Base-by-base conservation (phyloP, 2,113 vertebrate species). In the Semnornis frantzii region DNA sequence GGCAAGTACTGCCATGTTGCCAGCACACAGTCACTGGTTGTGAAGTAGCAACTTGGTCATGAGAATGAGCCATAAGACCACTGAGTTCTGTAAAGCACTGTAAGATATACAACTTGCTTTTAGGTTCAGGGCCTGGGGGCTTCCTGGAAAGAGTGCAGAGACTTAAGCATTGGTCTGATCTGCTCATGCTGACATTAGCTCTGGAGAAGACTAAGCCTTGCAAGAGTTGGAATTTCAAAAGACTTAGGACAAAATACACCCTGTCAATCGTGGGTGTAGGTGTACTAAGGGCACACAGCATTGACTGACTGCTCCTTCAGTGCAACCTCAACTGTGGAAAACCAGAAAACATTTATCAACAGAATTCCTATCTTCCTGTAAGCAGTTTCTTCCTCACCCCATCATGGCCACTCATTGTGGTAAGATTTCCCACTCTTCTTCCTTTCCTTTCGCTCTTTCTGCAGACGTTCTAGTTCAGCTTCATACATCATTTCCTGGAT, bases 401-500 rank as follows among this genome's bases (percentile, higher is more conserved):
- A 17, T 99, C 98, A 99, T 0, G 99, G 99, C 99, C 99, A 99
- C 94, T 99, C 99, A 19, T 99, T 99, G 96, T 99, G 98, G 31
- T 98, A 98, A 44, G 96, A 97, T 96, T 97, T 98, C 54, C 98
- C 98, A 10, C 98, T 98, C 90, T 97, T 98, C 96, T 98, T 98
- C 87, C 98, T 98, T 95, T 99, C 98, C 8, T 98, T 99, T 34
- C 98, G 97, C 95, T 99, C 98, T 76, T 98, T 99, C 93, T 99
- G 99, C 62, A 99, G 98, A 30, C 98, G 97, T 68, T 99, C 99
- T 57, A 99, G 92, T 92, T 99, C 99, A 2, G 99, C 99, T 96
- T 99, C 99, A 37, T 99, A 99, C 98, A 99, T 98, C 99, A 99
- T 99, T 97, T 99, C 99, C 98, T 99, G 99, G 96, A 99, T 99